phyloP scores from a whole-genome alignment of 53 echinoderm and acorn worm genomes.

The Paracentrotus lividus region DNA sequence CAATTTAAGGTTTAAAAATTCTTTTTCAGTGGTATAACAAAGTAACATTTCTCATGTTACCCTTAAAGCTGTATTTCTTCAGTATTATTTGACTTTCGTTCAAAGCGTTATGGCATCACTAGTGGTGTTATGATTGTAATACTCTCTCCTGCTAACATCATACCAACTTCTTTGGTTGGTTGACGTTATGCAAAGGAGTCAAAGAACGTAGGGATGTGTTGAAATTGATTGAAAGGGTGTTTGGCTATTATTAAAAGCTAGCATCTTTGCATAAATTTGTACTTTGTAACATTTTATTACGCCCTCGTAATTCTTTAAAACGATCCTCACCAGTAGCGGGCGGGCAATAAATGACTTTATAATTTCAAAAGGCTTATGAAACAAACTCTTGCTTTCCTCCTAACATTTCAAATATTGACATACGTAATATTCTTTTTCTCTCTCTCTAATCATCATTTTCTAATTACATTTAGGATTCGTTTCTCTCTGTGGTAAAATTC shows the following conservation, averaged over 20 bases:
- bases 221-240: no score
- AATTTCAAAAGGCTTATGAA: background rate
- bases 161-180: no score
- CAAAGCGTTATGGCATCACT: no score
- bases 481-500: background rate
- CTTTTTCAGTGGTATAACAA: background rate
- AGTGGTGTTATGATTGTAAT: no score
- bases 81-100: no score
- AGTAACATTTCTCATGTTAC: background rate
- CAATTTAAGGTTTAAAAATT: background rate
- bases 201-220: no score
- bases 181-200: no score
- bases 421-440: background rate
- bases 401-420: slow-evolving; percentile 34
- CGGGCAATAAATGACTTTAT: background rate
- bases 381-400: background rate
- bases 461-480: background rate
- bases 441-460: background rate
- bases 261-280: background rate
- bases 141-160: no score
- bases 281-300: background rate
- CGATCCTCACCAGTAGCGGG: background rate
- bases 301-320: background rate
- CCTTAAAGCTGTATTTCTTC: no score
- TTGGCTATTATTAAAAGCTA: background rate